Conservation (phyloP, 2,797 vertebrate genomes). For the Sebastes oblongus region DNA sequence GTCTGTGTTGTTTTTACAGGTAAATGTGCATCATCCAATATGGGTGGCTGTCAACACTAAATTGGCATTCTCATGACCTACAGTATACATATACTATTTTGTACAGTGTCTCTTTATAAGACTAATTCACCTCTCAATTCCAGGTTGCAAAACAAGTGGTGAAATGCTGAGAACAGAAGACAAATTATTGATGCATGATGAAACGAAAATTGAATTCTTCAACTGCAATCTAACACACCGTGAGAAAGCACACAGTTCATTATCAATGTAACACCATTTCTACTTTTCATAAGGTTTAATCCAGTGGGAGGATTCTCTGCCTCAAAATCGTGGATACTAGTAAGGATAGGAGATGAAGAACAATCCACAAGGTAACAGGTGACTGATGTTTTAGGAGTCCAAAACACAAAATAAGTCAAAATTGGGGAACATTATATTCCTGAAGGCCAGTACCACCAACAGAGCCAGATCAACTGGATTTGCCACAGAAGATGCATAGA, state of each 20-base stretch:
- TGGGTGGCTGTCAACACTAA: background rate
- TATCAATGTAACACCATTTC: background rate
- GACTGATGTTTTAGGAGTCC: background rate
- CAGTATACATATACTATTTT: background rate
- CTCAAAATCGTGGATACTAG: background rate
- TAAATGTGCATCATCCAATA: background rate
- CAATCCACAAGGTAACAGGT: background rate
- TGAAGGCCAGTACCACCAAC: background rate
- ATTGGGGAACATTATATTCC: background rate
- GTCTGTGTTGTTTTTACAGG: background rate
- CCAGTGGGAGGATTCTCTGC: background rate
- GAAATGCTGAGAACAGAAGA: background rate
- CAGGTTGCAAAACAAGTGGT: background rate
- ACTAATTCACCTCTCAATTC: background rate
- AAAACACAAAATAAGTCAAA: background rate
- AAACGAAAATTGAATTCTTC: background rate
- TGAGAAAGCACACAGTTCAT: background rate
- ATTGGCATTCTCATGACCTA: background rate
- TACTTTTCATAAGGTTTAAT: background rate
- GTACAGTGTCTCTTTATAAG: background rate
- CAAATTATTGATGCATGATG: background rate
- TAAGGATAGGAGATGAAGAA: background rate
- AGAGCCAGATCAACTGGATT: background rate
- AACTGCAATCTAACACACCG: background rate
- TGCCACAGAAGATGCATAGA: background rate